Conservation (phyloP, 2,113 vertebrate genomes). For the Gulo gulo region DNA sequence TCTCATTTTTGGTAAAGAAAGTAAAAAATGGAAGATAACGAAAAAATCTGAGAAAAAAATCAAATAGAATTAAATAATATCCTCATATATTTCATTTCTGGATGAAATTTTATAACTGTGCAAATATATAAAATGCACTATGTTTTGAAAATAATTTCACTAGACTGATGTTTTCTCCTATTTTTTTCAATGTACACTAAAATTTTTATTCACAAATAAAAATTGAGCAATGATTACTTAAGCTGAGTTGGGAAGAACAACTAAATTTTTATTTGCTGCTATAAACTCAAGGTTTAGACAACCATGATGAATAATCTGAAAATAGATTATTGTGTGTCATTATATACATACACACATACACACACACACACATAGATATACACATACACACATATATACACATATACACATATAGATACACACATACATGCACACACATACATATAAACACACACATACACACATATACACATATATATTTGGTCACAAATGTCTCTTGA, state of each 20-base stretch:
- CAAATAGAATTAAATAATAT: neutral
- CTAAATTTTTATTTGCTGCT: neutral
- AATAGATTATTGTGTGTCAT: neutral
- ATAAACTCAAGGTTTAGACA: neutral
- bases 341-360: too few relatives aligned
- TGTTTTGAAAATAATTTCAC: neutral
- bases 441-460: neutral
- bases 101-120: neutral
- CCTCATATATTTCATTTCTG: neutral
- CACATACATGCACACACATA: neutral
- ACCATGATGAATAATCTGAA: neutral
- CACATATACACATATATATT: neutral
- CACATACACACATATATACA: neutral
- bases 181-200: neutral
- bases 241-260: neutral
- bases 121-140: neutral
- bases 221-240: neutral
- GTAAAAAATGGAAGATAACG: neutral
- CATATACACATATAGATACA: neutral
- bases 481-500: neutral
- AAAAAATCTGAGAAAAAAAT: neutral
- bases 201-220: neutral
- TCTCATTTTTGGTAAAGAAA: neutral
- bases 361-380: too few relatives aligned
- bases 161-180: neutral